These are phyloP conservation scores for Acanthurus tractus DNA, from an alignment of 2,797 vertebrate genomes.

Conservation along the genomic window DNA sequence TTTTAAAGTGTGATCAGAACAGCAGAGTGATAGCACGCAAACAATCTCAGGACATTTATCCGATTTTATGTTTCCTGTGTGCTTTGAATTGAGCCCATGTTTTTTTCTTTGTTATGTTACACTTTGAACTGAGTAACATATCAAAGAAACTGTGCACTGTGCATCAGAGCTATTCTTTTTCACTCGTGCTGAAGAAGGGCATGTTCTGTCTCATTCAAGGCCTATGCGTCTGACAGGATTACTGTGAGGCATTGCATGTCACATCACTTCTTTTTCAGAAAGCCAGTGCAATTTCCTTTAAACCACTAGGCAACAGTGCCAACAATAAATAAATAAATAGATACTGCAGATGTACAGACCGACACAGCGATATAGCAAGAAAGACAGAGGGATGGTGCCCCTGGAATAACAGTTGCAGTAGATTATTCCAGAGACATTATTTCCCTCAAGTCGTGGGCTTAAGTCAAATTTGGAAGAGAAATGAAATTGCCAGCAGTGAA, in stretches of 20 bases:
- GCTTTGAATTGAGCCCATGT: slow-evolving; percentile 14
- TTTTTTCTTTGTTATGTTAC: slow-evolving; percentile 46
- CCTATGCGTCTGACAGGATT: slow-evolving; percentile 86
- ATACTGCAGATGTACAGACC: slow-evolving; percentile 64
- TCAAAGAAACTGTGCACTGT: slow-evolving; percentile 13
- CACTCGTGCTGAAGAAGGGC: slow-evolving; percentile 54
- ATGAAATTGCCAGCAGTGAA: slow-evolving; percentile 98
- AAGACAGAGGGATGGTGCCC: slow-evolving; percentile 72
- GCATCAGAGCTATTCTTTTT: slow-evolving; percentile 44
- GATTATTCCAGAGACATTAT: slow-evolving; percentile 99
- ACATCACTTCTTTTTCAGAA: slow-evolving; percentile 91
- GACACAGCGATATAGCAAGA: slow-evolving; percentile 54
- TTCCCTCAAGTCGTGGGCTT: slow-evolving; percentile 98
- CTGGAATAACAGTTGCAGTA: slow-evolving; percentile 95
- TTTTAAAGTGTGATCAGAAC: neutral
- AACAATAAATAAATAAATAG: slow-evolving; percentile 81
- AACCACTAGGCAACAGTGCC: slow-evolving; percentile 89
- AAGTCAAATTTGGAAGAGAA: slow-evolving; percentile 99
- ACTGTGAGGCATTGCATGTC: slow-evolving; percentile 89
- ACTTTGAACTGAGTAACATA: slow-evolving; percentile 4
- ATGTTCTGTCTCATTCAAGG: slow-evolving; percentile 83
- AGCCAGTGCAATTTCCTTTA: slow-evolving; percentile 90
- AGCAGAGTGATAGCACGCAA: neutral
- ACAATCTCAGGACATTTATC: slow-evolving; percentile 30
- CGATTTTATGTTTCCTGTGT: slow-evolving; percentile 48